Percentiles rank a stretch among this genome's conserved stretches.
Evolutionary conservation across 2,113 vertebrate genomes (phyloP).

Genomic region (Chrysemys picta): DNA sequence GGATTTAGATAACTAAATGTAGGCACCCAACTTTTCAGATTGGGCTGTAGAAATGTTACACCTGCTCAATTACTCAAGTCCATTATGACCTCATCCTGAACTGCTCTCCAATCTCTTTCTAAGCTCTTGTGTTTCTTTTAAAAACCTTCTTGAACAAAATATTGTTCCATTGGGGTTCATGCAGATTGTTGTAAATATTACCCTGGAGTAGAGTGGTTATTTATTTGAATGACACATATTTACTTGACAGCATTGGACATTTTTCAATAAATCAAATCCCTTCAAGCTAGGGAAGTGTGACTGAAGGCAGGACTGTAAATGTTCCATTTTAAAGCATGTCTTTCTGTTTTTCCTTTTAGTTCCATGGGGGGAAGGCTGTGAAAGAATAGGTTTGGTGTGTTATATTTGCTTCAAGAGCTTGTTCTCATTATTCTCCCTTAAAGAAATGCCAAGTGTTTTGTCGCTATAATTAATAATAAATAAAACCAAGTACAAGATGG

Average conservation of each 20-base stretch:
- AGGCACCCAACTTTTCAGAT: neutral
- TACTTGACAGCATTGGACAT: slow-evolving; percentile 15
- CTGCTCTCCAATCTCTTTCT: rapidly evolving
- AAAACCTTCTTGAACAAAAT: neutral
- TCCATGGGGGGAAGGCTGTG: neutral
- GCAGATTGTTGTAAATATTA: neutral
- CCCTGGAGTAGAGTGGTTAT: neutral
- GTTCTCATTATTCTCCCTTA: neutral
- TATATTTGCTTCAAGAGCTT: slow-evolving; percentile 9
- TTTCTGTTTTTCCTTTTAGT: neutral
- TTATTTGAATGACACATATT: slow-evolving; percentile 39
- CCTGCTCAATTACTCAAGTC: neutral
- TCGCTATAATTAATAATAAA: slow-evolving; percentile 30
- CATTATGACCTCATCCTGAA: neutral
- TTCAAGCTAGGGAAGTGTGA: slow-evolving; percentile 36
- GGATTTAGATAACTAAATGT: neutral
- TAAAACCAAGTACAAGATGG: neutral
- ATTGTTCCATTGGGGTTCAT: neutral
- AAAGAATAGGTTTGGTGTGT: neutral
- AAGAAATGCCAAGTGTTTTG: neutral
- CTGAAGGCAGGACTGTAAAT: slow-evolving; percentile 21
- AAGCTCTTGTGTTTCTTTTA: neutral
- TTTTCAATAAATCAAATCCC: slow-evolving; percentile 63
- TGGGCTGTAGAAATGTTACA: neutral
- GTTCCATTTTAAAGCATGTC: slow-evolving; percentile 35